phyloP scores from a whole-genome alignment of 2,888 invertebrate genomes.

The Alloplasta piceator region DNA sequence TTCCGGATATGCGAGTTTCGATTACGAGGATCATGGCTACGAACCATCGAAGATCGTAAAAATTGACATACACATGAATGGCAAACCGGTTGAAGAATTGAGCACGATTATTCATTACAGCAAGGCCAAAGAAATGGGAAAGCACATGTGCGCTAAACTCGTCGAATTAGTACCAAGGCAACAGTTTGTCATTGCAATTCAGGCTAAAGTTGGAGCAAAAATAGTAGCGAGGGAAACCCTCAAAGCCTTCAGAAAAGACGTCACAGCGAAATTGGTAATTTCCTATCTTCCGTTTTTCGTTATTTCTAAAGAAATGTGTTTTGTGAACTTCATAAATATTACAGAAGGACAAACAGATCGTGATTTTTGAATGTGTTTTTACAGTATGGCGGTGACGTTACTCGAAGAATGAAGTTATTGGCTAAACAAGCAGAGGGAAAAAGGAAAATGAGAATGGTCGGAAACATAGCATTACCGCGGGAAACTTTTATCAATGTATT shows the following conservation, averaged over 20 bases:
- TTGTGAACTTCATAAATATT: neutral
- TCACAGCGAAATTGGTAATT: conserved; percentile 94
- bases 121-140: conserved; percentile 87
- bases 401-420: conserved; percentile 94
- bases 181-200: conserved; percentile 90
- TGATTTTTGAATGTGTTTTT: conserved; percentile 56
- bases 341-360: neutral
- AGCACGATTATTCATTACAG: conserved; percentile 91
- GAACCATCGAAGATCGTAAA: conserved; percentile 91
- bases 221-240: conserved; percentile 93
- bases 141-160: conserved; percentile 89
- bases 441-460: conserved; percentile 95
- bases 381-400: conserved; percentile 96
- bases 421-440: conserved; percentile 97
- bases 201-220: conserved; percentile 92
- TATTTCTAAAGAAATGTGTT: neutral
- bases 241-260: conserved; percentile 95
- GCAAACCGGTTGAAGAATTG: conserved; percentile 92
- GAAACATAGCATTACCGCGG: conserved; percentile 95
- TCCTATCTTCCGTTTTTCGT: neutral
- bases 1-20: conserved; percentile 98
- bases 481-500: conserved; percentile 97
- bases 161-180: conserved; percentile 95
- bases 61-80: conserved; percentile 89
- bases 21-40: conserved; percentile 95